Conservation (phyloP, 37 sponge, comb jelly and placozoan genomes). For the Dysidea cf. avara region DNA sequence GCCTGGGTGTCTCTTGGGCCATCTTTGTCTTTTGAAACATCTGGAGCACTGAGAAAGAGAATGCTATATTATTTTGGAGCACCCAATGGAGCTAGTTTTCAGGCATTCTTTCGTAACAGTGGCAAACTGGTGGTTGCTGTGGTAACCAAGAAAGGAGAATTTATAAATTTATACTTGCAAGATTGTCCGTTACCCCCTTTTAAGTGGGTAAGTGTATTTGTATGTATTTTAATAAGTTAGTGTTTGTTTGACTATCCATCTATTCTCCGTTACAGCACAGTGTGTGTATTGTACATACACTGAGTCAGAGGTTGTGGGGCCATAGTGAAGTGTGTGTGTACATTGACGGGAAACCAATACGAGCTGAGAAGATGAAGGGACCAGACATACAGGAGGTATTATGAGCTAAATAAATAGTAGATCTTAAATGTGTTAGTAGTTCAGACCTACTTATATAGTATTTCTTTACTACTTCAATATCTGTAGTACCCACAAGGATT, state of each 20-base stretch:
- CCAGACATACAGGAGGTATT: constrained; percentile 68
- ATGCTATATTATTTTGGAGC: constrained; percentile 68
- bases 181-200: constrained; percentile 36
- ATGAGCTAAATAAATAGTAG: neutral
- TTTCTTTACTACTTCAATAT: neutral
- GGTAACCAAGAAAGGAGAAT: constrained; percentile 71
- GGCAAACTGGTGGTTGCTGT: constrained; percentile 67
- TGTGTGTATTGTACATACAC: constrained; percentile 51
- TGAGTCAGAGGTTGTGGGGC: constrained; percentile 24
- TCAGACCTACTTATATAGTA: neutral
- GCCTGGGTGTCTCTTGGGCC: constrained; percentile 64
- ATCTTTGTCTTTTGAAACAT: constrained; percentile 6
- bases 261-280: constrained; percentile 57
- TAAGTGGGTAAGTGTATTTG: constrained; percentile 57
- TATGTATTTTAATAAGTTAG: neutral
- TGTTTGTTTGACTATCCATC: neutral
- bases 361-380: constrained; percentile 37
- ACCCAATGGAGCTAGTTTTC: constrained; percentile 72
- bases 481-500: no score
- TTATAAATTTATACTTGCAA: constrained; percentile 46
- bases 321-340: constrained; percentile 63
- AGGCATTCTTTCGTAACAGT: constrained; percentile 80
- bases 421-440: neutral
- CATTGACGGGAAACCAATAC: constrained; percentile 54
- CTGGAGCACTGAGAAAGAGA: constrained; percentile 33